Evolutionary conservation across 2,797 vertebrate genomes (phyloP).

Genomic region (Momotus momota): DNA sequence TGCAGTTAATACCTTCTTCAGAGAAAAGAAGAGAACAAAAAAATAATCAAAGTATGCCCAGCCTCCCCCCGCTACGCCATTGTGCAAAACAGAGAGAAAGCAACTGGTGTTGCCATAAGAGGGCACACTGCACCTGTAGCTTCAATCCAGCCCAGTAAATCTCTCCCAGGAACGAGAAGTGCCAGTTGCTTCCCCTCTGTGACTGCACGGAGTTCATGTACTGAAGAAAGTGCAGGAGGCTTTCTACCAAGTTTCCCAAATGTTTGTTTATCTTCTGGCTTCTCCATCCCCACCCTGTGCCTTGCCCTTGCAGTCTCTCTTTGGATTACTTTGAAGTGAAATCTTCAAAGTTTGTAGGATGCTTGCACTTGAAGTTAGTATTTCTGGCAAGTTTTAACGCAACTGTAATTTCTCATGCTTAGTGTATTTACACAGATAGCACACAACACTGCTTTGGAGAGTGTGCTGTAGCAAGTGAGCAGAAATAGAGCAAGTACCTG

Average conservation of each 20-base stretch:
- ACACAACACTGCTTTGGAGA: not conserved
- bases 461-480: not conserved
- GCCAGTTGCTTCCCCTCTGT: not conserved
- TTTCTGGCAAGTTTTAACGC: not conserved
- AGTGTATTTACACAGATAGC: not conserved
- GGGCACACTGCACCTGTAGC: slow-evolving; percentile 54
- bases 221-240: not conserved
- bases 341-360: not conserved
- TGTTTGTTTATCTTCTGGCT: not conserved
- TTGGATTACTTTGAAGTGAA: not conserved
- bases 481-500: not conserved
- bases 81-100: not conserved
- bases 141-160: not conserved
- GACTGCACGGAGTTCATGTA: not conserved
- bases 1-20: not conserved
- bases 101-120: slow-evolving; percentile 71
- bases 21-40: not conserved
- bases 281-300: not conserved
- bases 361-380: not conserved
- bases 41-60: not conserved
- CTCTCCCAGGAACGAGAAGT: not conserved
- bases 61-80: fast-evolving
- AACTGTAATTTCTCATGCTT: not conserved
- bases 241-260: not conserved
- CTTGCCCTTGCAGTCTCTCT: not conserved